Conservation (phyloP, 30 jellyfish, hydroid and myxozoan species). For the Aurelia coerulea region DNA sequence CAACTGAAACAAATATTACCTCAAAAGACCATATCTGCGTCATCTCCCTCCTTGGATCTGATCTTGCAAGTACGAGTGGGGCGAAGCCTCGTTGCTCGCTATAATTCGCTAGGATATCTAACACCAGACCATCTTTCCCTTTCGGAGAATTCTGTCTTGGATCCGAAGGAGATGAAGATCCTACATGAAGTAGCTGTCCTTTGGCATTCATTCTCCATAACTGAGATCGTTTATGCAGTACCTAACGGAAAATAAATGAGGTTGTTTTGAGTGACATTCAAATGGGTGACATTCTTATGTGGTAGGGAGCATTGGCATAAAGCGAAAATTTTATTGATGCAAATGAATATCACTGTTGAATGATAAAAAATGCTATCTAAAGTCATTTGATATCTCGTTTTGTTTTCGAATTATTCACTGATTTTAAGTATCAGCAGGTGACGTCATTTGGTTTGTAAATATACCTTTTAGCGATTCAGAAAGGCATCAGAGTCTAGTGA, state of each 20-base stretch:
- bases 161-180: conserved; percentile 82
- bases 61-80: conserved; percentile 78
- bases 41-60: conserved; percentile 69
- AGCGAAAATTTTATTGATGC: no score
- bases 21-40: conserved; percentile 97
- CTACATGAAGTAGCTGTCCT: conserved; percentile 91
- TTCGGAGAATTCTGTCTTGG: conserved; percentile 70
- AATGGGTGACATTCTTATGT: background rate
- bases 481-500: no score
- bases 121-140: conserved; percentile 69
- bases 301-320: no score
- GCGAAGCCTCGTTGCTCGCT: conserved; percentile 61
- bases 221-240: conserved; percentile 85
- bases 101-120: conserved; percentile 63
- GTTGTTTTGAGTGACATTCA: background rate
- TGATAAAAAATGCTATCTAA: no score
- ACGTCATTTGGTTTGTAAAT: no score
- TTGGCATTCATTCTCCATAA: conserved; percentile 97
- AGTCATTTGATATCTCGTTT: no score
- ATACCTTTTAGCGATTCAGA: no score
- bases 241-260: conserved; percentile 17
- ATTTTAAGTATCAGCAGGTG: no score
- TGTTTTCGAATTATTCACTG: no score
- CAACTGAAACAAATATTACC: conserved; percentile 24
- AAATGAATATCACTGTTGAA: no score